Conservation (phyloP, 2,888 invertebrate genomes). For the Bibio marci region DNA sequence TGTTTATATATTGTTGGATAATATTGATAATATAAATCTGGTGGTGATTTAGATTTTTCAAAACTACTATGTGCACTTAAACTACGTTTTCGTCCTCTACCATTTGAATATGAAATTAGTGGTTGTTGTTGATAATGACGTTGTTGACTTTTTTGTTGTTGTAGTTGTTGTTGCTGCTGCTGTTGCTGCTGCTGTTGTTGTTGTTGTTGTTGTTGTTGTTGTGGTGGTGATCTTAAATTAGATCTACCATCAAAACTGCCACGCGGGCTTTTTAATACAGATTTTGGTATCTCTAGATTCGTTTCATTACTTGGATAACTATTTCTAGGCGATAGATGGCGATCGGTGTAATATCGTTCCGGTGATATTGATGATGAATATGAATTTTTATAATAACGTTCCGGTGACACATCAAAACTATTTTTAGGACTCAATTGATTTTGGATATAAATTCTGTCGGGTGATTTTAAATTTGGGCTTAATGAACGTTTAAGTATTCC, state of each 20-base stretch:
- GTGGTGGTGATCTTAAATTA: slow-evolving; percentile 15
- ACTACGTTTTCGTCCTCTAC: slow-evolving; percentile 20
- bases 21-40: slow-evolving; percentile 25
- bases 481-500: slow-evolving; percentile 22
- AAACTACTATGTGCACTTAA: slow-evolving; percentile 28
- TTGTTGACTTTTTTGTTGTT: too few relatives aligned
- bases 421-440: slow-evolving; percentile 17
- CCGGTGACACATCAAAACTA: slow-evolving; percentile 25
- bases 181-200: too few relatives aligned
- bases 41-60: slow-evolving; percentile 17
- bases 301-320: too few relatives aligned
- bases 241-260: slow-evolving; percentile 26
- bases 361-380: too few relatives aligned
- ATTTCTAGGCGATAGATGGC: background rate
- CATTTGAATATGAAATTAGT: slow-evolving; percentile 9
- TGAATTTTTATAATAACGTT: slow-evolving; percentile 10
- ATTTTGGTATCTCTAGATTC: too few relatives aligned
- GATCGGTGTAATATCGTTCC: background rate
- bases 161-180: too few relatives aligned
- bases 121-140: too few relatives aligned
- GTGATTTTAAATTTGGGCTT: slow-evolving; percentile 24
- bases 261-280: slow-evolving; percentile 14
- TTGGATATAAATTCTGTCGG: slow-evolving; percentile 16
- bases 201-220: too few relatives aligned
- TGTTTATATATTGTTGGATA: slow-evolving; percentile 24